Percentiles rank a stretch among this genome's conserved stretches.
Evolutionary conservation across 2,113 vertebrate species (phyloP).

Genomic region (Barnardius zonarius): DNA sequence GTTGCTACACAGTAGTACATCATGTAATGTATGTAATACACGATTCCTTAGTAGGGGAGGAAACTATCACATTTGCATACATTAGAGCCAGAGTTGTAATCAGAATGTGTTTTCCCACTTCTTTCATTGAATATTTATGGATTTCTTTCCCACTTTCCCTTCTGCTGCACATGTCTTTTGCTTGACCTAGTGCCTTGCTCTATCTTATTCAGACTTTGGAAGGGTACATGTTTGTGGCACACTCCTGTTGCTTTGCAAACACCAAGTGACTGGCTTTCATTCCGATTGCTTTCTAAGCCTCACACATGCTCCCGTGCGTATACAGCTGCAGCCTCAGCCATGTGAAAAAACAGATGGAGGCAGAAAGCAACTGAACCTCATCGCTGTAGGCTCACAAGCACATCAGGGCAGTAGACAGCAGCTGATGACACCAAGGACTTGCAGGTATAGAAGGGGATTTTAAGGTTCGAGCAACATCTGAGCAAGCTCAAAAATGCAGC

Average conservation of each 20-base stretch:
- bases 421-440: not conserved
- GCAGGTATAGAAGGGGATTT: not conserved
- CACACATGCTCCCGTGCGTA: not conserved
- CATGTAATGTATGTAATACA: constrained; percentile 52
- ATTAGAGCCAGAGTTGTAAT: constrained; percentile 20
- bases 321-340: not conserved
- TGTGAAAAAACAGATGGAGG: not conserved
- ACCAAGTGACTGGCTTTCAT: not conserved
- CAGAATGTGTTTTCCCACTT: constrained; percentile 6
- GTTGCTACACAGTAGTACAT: constrained; percentile 43
- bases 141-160: not conserved
- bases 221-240: not conserved
- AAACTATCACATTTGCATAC: constrained; percentile 36
- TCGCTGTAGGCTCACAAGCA: not conserved
- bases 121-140: constrained; percentile 56
- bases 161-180: not conserved
- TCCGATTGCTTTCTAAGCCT: not conserved
- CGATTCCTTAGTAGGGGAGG: constrained; percentile 18
- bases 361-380: not conserved
- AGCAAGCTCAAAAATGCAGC: not conserved
- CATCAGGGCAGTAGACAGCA: not conserved
- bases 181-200: constrained; percentile 40
- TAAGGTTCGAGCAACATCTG: not conserved
- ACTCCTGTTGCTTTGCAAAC: not conserved
- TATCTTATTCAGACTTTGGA: not conserved